phyloP scores from a whole-genome alignment of 2,888 invertebrate genomes.

The Mesoligia furuncula region DNA sequence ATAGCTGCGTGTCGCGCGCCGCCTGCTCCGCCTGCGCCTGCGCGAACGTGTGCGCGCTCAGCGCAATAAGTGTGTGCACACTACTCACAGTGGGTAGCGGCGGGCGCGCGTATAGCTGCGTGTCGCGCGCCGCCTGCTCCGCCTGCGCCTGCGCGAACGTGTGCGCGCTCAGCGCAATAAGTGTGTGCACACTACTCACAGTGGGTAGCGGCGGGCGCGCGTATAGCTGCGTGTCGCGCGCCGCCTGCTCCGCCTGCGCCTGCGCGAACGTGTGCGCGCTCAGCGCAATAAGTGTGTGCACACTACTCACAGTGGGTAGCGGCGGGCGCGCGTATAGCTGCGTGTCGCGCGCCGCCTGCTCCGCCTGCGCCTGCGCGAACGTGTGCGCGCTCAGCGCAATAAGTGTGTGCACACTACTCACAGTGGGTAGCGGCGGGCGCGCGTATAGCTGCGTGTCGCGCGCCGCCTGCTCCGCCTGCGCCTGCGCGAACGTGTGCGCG shows the following conservation, averaged over 20 bases:
- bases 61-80: not conserved
- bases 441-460: constrained; percentile 76
- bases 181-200: constrained; percentile 81
- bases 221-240: constrained; percentile 72
- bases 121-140: constrained; percentile 60
- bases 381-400: no score
- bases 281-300: not conserved
- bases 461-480: constrained; percentile 51
- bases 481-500: constrained; percentile 92
- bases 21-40: constrained; percentile 45
- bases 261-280: constrained; percentile 92
- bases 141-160: constrained; percentile 86
- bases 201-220: constrained; percentile 93
- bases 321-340: constrained; percentile 91
- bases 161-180: no score
- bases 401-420: constrained; percentile 76
- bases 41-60: constrained; percentile 93
- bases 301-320: constrained; percentile 91
- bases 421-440: constrained; percentile 94
- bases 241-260: constrained; percentile 48
- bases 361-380: constrained; percentile 67
- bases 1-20: constrained; percentile 69
- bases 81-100: constrained; percentile 93
- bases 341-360: constrained; percentile 59
- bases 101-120: constrained; percentile 88